A percentile compares a stretch with the other conserved stretches of the same genome.
These are phyloP conservation scores for Siderastrea radians DNA, from an alignment of 92 coral and sea anemone genomes.

Conservation along the genomic window DNA sequence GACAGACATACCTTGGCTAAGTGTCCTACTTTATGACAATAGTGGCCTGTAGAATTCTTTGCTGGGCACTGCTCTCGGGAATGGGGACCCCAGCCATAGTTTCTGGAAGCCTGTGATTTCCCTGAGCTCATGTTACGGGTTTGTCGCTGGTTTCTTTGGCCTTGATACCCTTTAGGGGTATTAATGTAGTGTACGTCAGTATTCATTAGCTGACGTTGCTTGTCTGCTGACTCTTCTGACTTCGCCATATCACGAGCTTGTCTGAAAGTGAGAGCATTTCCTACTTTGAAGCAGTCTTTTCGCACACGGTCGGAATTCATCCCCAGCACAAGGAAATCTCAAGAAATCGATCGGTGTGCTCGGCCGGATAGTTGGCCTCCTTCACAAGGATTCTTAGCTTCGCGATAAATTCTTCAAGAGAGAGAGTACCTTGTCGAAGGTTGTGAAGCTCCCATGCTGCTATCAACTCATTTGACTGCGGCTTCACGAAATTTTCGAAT, in stretches of 20 bases:
- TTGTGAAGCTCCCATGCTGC: conserved; percentile 67
- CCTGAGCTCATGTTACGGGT: not conserved
- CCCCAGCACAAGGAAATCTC: conserved; percentile 61
- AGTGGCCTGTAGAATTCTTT: conserved; percentile 39
- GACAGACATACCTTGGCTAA: conserved; percentile 56
- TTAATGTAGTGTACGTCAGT: too few relatives aligned
- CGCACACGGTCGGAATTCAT: conserved; percentile 42
- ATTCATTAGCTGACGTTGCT: conserved; percentile 44
- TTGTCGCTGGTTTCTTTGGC: not conserved
- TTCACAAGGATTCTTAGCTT: conserved; percentile 50
- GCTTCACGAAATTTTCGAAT: conserved; percentile 59
- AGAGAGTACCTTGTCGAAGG: conserved; percentile 55
- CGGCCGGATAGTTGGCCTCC: conserved; percentile 64
- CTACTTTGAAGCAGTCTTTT: conserved; percentile 64
- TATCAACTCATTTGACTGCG: conserved; percentile 69
- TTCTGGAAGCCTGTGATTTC: conserved; percentile 9
- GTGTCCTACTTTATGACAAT: conserved; percentile 55
- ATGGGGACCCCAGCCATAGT: conserved; percentile 54
- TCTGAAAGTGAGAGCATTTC: conserved; percentile 48
- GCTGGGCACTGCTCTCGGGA: conserved; percentile 54
- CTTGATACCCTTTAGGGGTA: not conserved
- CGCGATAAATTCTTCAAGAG: conserved; percentile 61
- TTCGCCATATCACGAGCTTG: conserved; percentile 54
- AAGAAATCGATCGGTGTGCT: conserved; percentile 49
- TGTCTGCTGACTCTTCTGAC: conserved; percentile 55